These are phyloP conservation scores for Sinocyclocheilus rhinocerous DNA, from an alignment of 2,113 vertebrate genomes.

Conservation along the genomic window DNA sequence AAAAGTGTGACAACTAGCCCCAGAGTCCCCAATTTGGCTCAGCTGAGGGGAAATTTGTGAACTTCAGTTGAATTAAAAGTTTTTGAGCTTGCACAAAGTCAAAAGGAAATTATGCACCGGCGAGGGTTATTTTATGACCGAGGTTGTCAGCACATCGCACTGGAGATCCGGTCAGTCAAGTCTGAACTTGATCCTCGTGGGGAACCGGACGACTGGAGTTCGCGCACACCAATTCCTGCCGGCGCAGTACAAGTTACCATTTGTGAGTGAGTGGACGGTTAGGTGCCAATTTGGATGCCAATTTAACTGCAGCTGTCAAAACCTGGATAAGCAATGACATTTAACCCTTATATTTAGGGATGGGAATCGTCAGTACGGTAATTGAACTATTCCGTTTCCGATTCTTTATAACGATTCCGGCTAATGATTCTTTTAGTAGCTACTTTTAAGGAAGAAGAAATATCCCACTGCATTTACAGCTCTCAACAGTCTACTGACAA, in stretches of 20 bases:
- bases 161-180: conserved; percentile 67
- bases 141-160: conserved; percentile 65
- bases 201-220: conserved; percentile 65
- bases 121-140: conserved; percentile 59
- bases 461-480: not conserved
- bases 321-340: conserved; percentile 52
- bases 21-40: not conserved
- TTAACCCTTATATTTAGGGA: conserved; percentile 28
- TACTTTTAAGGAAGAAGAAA: not conserved
- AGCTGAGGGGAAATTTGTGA: not conserved
- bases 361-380: not conserved
- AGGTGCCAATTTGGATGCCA: conserved; percentile 56
- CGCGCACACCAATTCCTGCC: too few relatives aligned
- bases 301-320: conserved; percentile 73
- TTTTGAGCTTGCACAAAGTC: conserved; percentile 36
- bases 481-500: not conserved
- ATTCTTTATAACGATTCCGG: not conserved
- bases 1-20: not conserved
- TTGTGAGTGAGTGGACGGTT: conserved; percentile 69
- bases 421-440: not conserved
- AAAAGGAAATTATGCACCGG: conserved; percentile 50
- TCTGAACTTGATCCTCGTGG: conserved; percentile 76
- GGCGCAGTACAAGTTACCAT: conserved; percentile 68
- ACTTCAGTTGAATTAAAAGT: not conserved
- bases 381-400: not conserved